Percentiles rank a stretch among this genome's conserved stretches.
These are phyloP conservation scores for Sturmia bella DNA, from an alignment of 2,888 invertebrate species.

Conservation along the genomic window DNA sequence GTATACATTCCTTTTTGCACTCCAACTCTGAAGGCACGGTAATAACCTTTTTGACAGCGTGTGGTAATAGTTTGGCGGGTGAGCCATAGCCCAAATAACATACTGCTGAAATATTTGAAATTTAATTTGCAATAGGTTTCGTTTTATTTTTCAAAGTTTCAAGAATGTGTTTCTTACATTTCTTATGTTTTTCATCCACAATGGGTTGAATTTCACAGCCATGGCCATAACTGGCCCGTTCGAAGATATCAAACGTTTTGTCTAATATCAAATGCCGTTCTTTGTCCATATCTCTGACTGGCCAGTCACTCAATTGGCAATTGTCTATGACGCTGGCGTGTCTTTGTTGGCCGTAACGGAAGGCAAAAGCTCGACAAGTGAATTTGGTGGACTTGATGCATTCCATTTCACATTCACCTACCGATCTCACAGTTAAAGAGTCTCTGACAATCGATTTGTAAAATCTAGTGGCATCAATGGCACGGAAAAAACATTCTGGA, in stretches of 20 bases:
- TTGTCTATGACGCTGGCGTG: conserved; percentile 87
- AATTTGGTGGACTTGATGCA: conserved; percentile 88
- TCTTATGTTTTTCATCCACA: conserved; percentile 81
- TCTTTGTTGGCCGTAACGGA: conserved; percentile 86
- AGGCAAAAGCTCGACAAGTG: conserved; percentile 91
- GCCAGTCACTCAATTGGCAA: conserved; percentile 90
- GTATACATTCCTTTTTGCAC: conserved; percentile 87
- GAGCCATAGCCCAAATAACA: conserved; percentile 90
- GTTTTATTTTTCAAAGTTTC: neutral
- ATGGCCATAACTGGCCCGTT: conserved; percentile 90
- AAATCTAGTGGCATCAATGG: conserved; percentile 88
- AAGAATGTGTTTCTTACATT: conserved; percentile 77
- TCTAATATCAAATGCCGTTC: conserved; percentile 84
- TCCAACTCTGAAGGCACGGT: conserved; percentile 85
- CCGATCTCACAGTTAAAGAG: conserved; percentile 86
- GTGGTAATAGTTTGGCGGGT: conserved; percentile 87
- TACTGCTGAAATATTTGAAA: conserved; percentile 82
- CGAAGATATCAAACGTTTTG: conserved; percentile 88
- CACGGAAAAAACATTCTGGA: conserved; percentile 92
- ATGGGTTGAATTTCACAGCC: conserved; percentile 89
- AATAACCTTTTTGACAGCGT: conserved; percentile 86
- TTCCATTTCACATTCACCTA: conserved; percentile 91
- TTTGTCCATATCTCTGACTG: conserved; percentile 86
- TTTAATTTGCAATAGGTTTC: neutral
- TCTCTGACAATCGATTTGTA: conserved; percentile 86